These are phyloP conservation scores for Ophion slaviceki DNA, from an alignment of 2,888 invertebrate genomes.

Conservation along the genomic window DNA sequence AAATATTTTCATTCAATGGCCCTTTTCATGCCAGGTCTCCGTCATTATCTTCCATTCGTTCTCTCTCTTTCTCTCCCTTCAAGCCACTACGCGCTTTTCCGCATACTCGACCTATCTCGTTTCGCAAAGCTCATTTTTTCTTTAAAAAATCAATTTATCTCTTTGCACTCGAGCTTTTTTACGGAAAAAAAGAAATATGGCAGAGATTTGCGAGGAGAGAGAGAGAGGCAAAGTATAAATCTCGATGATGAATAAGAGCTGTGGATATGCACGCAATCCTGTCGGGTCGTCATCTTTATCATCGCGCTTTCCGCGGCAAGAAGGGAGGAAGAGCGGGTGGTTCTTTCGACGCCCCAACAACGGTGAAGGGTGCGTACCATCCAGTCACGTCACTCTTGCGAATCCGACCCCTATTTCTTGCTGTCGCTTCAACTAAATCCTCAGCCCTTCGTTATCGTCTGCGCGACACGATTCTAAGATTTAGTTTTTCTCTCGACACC, in stretches of 20 bases:
- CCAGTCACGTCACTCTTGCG: conserved; percentile 50
- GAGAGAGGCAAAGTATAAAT: conserved; percentile 51
- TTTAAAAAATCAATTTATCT: conserved; percentile 17
- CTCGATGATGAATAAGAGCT: conserved; percentile 62
- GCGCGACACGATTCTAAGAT: conserved; percentile 28
- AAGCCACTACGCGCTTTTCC: conserved; percentile 12
- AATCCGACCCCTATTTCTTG: conserved; percentile 42
- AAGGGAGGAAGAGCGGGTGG: neutral
- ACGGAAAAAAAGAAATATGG: conserved; percentile 37
- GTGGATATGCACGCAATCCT: conserved; percentile 39
- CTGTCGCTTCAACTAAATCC: conserved; percentile 58
- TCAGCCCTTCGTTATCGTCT: conserved; percentile 42
- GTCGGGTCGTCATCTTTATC: conserved; percentile 53
- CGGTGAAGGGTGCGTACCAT: conserved; percentile 15
- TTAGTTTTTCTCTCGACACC: conserved; percentile 18
- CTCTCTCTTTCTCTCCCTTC: neutral
- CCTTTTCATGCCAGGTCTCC: neutral
- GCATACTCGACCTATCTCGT: conserved; percentile 1
- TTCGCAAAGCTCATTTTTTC: neutral
- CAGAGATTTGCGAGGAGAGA: neutral
- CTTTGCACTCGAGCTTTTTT: conserved; percentile 1
- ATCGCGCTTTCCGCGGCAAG: conserved; percentile 22
- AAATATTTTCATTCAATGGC: conserved; percentile 33
- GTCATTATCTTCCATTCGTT: conserved; percentile 20
- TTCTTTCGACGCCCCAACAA: conserved; percentile 25